Base-by-base conservation (phyloP, 2,888 invertebrate species). In the Polia nebulosa region DNA sequence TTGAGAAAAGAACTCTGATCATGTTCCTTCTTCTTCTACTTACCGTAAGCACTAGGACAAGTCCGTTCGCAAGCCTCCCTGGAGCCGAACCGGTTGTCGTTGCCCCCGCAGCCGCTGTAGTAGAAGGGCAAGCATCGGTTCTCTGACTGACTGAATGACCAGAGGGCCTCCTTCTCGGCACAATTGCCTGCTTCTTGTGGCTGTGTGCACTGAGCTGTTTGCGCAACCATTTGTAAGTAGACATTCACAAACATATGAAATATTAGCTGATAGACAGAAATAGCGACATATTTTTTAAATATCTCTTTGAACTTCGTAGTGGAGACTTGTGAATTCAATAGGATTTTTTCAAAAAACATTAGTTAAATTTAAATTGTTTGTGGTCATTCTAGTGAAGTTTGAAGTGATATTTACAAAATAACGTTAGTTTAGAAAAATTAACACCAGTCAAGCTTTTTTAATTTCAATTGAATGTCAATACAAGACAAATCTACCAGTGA, bases 71-170 rank as follows among this genome's bases (percentile, higher is more conserved):
- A 99, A 88, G 96, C 96, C 82, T 97, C 97, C 92, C 96, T 96
- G 88, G 97, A 97, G 78, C 96, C 96, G 96, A 98, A 99, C 92
- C 97, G 97, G 96, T 99, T 99, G 87, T 95, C 97, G 94, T 99
- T 99, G 83, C 98, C 99, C 80, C 97, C 97, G 94, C 99, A 99
- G 82, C 99, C 99, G 81, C 97, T 97, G 95, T 98, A 99, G 96
- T 98, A 98, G 96, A 99, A 99, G 60, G 98, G 98, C 95, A 98
- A 96, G 96, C 99, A 99, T 82, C 98, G 96, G 94, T 98, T 97
- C 92, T 98, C 98, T 55, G 96, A 95, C 78, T 96, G 96, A 91
- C 98, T 98, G 96, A 98, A 99, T 92, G 97, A 97, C 99, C 99
- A 99, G 85, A 97, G 96, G 69, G 98, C 97, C 76, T 97, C 95